These are phyloP conservation scores for Ophioninae sp. DNA, from an alignment of 2,888 invertebrate species.

Conservation along the genomic window DNA sequence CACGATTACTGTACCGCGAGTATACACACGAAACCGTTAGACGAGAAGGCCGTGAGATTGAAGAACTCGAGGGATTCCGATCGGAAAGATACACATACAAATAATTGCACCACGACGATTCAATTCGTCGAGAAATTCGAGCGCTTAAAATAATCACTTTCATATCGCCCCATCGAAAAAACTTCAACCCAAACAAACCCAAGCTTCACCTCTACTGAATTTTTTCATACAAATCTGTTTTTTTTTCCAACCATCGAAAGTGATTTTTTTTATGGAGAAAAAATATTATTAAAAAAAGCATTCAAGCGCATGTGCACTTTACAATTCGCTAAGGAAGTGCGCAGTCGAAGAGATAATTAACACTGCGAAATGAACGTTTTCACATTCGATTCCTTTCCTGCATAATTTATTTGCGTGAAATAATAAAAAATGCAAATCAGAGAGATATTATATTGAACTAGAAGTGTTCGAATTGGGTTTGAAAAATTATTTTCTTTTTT, in stretches of 20 bases:
- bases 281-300: neutral
- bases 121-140: neutral
- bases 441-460: neutral
- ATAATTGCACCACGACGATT: neutral
- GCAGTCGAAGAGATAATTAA: neutral
- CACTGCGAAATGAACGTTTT: neutral
- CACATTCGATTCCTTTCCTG: neutral
- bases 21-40: slow-evolving; percentile 71
- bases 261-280: neutral
- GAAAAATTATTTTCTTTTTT: too few species aligned
- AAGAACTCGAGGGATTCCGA: slow-evolving; percentile 44
- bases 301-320: neutral
- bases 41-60: slow-evolving; percentile 60
- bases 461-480: neutral
- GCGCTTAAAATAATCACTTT: neutral
- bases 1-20: slow-evolving; percentile 57
- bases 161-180: neutral
- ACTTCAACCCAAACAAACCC: too few species aligned
- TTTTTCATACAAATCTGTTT: too few species aligned
- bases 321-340: neutral
- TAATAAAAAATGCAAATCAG: neutral
- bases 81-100: neutral
- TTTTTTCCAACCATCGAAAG: too few species aligned
- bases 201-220: too few species aligned
- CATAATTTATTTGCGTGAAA: neutral